Evolutionary conservation across 2,888 invertebrate genomes (phyloP).

Genomic region (Morpho deidamia): DNA sequence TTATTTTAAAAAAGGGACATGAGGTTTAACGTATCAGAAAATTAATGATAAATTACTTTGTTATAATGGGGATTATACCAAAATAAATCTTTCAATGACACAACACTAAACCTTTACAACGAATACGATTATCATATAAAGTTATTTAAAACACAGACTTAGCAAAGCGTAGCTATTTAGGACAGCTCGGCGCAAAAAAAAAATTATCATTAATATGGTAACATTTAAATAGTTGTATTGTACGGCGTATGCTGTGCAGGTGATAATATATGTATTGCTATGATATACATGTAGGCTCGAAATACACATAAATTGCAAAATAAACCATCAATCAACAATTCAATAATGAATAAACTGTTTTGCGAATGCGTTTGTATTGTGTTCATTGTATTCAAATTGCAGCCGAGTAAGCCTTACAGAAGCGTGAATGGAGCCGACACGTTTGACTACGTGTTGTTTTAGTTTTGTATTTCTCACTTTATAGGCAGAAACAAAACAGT

Average conservation of each 20-base stretch:
- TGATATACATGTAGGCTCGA: neutral
- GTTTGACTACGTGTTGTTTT: slow-evolving; percentile 5
- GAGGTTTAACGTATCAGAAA: no score
- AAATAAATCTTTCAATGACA: no score
- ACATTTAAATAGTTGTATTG: neutral
- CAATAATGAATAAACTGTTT: neutral
- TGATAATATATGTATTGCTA: neutral
- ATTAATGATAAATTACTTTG: no score
- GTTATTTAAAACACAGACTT: neutral
- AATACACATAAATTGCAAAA: slow-evolving; percentile 1
- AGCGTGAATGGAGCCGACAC: slow-evolving; percentile 20
- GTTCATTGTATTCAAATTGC: neutral
- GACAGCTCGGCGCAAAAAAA: neutral
- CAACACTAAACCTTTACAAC: no score
- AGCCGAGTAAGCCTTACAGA: slow-evolving; percentile 16
- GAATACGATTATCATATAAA: no score
- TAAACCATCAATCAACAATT: neutral
- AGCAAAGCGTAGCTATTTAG: neutral
- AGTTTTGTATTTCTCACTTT: neutral
- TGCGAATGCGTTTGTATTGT: neutral
- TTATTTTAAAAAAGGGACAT: no score
- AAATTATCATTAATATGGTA: no score
- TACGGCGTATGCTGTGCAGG: slow-evolving; percentile 4
- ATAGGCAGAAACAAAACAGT: slow-evolving; percentile 36
- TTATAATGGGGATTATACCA: no score